Evolutionary conservation across 2,113 vertebrate genomes (phyloP).

Genomic region (Mustelus asterias): DNA sequence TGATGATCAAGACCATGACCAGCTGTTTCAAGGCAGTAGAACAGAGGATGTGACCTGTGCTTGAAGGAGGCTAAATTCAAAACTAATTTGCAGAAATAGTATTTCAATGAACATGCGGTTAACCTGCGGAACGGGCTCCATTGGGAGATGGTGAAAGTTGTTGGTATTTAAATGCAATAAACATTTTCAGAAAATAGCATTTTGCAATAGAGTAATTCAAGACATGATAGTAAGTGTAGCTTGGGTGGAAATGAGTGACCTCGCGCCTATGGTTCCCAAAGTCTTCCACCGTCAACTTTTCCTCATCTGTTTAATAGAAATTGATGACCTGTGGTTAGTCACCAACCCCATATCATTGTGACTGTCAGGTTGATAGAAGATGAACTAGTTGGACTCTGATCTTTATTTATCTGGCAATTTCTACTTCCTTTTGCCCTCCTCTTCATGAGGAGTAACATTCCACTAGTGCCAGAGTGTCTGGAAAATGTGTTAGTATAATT

Average conservation of each 20-base stretch:
- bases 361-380: background rate
- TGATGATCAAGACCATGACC: background rate
- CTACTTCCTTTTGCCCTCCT: background rate
- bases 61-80: conserved; percentile 3
- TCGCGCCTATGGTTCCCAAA: background rate
- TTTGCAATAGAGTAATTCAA: background rate
- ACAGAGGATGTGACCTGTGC: background rate
- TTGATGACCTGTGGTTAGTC: no score
- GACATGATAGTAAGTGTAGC: background rate
- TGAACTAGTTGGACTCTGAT: background rate
- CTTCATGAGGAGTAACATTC: background rate
- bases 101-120: background rate
- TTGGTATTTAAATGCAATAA: background rate
- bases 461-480: background rate
- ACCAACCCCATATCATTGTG: background rate
- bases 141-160: background rate
- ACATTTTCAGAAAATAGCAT: background rate
- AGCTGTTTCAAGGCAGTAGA: background rate
- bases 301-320: no score
- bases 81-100: background rate
- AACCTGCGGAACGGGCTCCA: background rate
- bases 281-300: background rate
- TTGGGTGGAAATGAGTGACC: background rate
- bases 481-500: background rate
- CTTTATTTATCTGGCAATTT: background rate